These are phyloP conservation scores for Drosophila tristis DNA, from an alignment of 1,140 invertebrate species.

Conservation along the genomic window DNA sequence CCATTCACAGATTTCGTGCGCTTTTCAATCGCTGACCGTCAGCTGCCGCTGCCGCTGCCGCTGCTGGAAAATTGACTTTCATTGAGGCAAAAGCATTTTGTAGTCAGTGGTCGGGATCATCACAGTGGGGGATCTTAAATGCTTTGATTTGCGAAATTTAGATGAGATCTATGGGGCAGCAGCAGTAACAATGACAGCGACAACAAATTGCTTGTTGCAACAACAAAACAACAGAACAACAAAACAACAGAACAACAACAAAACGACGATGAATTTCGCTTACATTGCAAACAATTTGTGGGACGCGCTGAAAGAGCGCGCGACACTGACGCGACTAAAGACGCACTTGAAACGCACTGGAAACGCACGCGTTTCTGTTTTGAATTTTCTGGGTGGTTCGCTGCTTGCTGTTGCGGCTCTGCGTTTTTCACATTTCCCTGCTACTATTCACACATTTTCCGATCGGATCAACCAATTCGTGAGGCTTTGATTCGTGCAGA, in stretches of 20 bases:
- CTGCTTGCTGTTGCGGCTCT: slow-evolving; percentile 11
- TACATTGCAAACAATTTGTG: slow-evolving; percentile 36
- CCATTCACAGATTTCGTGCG: slow-evolving; percentile 23
- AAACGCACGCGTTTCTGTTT: slow-evolving; percentile 22
- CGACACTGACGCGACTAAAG: slow-evolving; percentile 5
- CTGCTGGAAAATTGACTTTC: slow-evolving; percentile 45
- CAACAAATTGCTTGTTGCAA: slow-evolving; percentile 64
- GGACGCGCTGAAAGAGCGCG: neutral
- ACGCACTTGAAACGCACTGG: slow-evolving; percentile 18
- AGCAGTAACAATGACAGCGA: slow-evolving; percentile 41
- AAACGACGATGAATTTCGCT: slow-evolving; percentile 29
- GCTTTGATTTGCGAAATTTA: slow-evolving; percentile 14
- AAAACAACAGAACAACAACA: slow-evolving; percentile 16
- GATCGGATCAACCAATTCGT: neutral
- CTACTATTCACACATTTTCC: neutral
- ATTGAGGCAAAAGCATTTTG: slow-evolving; percentile 29
- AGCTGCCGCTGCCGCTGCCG: neutral
- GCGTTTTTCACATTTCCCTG: neutral
- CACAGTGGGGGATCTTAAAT: slow-evolving; percentile 24
- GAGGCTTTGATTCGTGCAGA: neutral
- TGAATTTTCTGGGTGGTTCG: slow-evolving; percentile 10
- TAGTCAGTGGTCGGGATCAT: slow-evolving; percentile 16
- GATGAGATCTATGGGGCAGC: neutral
- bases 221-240: slow-evolving; percentile 13
- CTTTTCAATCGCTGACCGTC: slow-evolving; percentile 36